Evolutionary conservation across 2,888 invertebrate genomes (phyloP).

Genomic region (Zootermopsis nevadensis): DNA sequence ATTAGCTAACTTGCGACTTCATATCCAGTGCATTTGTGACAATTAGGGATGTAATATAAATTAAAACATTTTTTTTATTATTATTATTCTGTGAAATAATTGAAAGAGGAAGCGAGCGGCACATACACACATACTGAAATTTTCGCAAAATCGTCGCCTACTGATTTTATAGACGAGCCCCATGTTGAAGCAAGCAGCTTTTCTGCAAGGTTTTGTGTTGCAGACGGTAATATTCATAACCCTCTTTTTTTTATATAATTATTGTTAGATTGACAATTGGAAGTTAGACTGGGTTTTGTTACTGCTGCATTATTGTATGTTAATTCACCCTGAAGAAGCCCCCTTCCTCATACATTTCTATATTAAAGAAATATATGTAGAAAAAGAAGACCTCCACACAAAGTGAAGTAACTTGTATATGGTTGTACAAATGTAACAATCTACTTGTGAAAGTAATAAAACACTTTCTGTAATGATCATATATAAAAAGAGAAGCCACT

Average conservation of each 20-base stretch:
- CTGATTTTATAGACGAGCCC: neutral
- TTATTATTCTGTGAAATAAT: slow-evolving; percentile 3
- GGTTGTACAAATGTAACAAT: slow-evolving; percentile 67
- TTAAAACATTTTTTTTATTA: slow-evolving; percentile 15
- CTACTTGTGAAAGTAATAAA: slow-evolving; percentile 58
- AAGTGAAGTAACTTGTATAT: slow-evolving; percentile 62
- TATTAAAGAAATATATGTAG: slow-evolving; percentile 49
- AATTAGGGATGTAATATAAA: slow-evolving; percentile 8
- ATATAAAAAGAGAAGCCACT: slow-evolving; percentile 19
- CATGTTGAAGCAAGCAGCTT: slow-evolving; percentile 37
- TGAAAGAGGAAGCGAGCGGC: slow-evolving; percentile 13
- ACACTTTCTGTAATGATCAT: slow-evolving; percentile 53
- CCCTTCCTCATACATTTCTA: slow-evolving; percentile 40
- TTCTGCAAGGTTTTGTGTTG: slow-evolving; percentile 32
- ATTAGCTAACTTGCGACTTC: slow-evolving; percentile 4
- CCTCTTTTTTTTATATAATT: neutral
- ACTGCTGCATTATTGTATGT: slow-evolving; percentile 23
- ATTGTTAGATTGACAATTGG: neutral
- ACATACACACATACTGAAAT: slow-evolving; percentile 30
- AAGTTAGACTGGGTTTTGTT: slow-evolving; percentile 1
- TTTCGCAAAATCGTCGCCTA: neutral
- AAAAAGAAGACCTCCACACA: slow-evolving; percentile 47
- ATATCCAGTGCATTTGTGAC: slow-evolving; percentile 25
- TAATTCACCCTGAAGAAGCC: slow-evolving; percentile 8
- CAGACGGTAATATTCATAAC: neutral